Evolutionary conservation across 1,140 invertebrate genomes (phyloP).

Genomic region (Ptiloglossa arizonensis): DNA sequence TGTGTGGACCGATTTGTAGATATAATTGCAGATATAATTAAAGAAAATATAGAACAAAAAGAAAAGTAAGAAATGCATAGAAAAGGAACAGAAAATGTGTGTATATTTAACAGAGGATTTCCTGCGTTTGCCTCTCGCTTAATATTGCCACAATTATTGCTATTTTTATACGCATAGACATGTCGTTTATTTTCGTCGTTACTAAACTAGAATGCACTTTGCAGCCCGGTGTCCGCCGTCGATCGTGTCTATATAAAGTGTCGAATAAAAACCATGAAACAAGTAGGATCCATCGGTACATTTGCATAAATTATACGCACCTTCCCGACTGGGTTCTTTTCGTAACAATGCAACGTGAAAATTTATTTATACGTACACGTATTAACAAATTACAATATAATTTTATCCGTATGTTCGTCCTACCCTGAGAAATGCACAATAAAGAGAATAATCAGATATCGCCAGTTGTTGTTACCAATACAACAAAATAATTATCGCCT

Average conservation of each 20-base stretch:
- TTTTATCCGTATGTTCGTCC: background rate
- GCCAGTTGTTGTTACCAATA: too few relatives aligned
- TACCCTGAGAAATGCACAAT: too few relatives aligned
- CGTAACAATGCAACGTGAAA: background rate
- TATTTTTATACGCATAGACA: conserved; percentile 25
- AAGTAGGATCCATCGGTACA: conserved; percentile 20
- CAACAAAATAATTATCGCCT: too few relatives aligned
- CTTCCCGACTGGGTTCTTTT: conserved; percentile 9
- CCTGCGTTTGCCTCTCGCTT: background rate
- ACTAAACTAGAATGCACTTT: conserved; percentile 36
- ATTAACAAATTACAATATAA: background rate
- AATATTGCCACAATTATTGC: conserved; percentile 28
- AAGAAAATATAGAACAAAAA: too few relatives aligned
- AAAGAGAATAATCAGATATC: too few relatives aligned
- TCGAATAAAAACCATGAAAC: background rate
- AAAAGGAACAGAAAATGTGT: background rate
- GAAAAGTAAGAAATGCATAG: too few relatives aligned
- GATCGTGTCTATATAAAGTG: conserved; percentile 40
- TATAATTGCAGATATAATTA: too few relatives aligned
- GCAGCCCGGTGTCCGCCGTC: conserved; percentile 10
- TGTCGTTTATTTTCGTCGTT: conserved; percentile 29
- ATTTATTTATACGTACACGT: background rate
- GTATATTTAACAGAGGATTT: background rate
- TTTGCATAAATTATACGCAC: conserved; percentile 35
- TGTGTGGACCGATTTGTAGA: too few relatives aligned